Evolutionary conservation across 1,140 invertebrate species (phyloP).

Genomic region (Oreohelix idahoensis): DNA sequence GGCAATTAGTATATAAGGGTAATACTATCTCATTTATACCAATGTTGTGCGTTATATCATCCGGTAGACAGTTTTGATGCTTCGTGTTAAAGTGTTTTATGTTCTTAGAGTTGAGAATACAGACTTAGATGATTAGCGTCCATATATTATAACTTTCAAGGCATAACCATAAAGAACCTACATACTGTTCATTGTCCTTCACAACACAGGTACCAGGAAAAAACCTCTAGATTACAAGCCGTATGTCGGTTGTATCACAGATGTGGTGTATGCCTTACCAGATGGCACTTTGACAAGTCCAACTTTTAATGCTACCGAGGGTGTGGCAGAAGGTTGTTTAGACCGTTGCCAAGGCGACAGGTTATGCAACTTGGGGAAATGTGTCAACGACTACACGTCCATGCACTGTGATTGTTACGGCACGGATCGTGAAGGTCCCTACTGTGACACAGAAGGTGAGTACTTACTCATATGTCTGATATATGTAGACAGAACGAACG

Average conservation of each 20-base stretch:
- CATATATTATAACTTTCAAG: too few relatives aligned
- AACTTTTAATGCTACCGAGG: slow-evolving; percentile 30
- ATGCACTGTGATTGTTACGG: slow-evolving; percentile 82
- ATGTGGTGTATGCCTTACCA: slow-evolving; percentile 14
- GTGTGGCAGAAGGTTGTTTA: slow-evolving; percentile 58
- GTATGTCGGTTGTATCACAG: slow-evolving; percentile 16
- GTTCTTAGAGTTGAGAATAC: too few relatives aligned
- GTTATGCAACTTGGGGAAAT: slow-evolving; percentile 56
- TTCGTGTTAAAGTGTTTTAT: too few relatives aligned
- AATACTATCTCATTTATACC: too few relatives aligned
- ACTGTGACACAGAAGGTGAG: slow-evolving; percentile 90
- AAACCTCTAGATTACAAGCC: not conserved
- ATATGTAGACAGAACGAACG: too few relatives aligned
- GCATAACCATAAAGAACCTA: too few relatives aligned
- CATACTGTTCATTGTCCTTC: too few relatives aligned
- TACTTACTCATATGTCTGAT: not conserved
- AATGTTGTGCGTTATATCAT: too few relatives aligned
- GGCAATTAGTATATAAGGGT: too few relatives aligned
- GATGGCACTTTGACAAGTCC: not conserved
- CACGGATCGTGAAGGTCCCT: slow-evolving; percentile 89
- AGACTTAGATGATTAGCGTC: too few relatives aligned
- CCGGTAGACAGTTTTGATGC: too few relatives aligned
- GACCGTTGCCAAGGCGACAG: slow-evolving; percentile 77
- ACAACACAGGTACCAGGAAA: not conserved
- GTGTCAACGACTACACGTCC: slow-evolving; percentile 60